Evolutionary conservation across 2,888 invertebrate genomes (phyloP), one percentile per base, ranked within the genome.

Genomic region (Thera obeliscata): DNA sequence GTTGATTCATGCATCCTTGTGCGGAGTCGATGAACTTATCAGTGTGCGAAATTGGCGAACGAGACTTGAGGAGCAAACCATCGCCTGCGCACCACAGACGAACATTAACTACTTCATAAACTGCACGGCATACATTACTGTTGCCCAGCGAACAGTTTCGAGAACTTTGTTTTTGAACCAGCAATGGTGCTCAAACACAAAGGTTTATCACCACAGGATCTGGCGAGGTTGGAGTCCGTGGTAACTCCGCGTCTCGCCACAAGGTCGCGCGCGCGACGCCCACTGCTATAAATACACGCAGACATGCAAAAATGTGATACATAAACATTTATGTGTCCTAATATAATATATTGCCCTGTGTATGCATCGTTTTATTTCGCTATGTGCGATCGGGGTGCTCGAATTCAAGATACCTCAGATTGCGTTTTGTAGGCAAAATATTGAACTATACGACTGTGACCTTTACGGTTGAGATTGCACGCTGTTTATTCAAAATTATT

Each of bases 1-100:
- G 75, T 79, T 77, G 80, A 81, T 87, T 88, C 84, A 77, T 78
- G 75, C 81, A 84, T 89, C 87, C 84, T 81, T 81, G 86, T 75
- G 67, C 74, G 72, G 79, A 85, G 92, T 93, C 92, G 87, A 87
- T 92, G 92, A 92, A 91, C 92, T 90, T 90, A 88, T 87, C 88
- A 87, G 86, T 86, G 87, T 86, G 91, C 91, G 86, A 91, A 92
- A 93, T 92, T 93, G 91, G 91, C 91, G 85, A 87, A 85, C 87
- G 82, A 83, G 86, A 81, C 83, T 78, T 78, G 81, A 78, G 81
- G 84, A 87, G 87, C 86, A 83, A 86, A 82, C 86, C 86, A 83
- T 77, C 81, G 78, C 76, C 71, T 70, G 75, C 80, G 76, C 79
- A 78, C 74, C 73, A 50, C 64, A 22, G 58, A n/a, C n/a, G 11